Evolutionary conservation across 2,888 invertebrate species (phyloP), one percentile per base, ranked within the genome.

Genomic region (Stratiomys singularior): DNA sequence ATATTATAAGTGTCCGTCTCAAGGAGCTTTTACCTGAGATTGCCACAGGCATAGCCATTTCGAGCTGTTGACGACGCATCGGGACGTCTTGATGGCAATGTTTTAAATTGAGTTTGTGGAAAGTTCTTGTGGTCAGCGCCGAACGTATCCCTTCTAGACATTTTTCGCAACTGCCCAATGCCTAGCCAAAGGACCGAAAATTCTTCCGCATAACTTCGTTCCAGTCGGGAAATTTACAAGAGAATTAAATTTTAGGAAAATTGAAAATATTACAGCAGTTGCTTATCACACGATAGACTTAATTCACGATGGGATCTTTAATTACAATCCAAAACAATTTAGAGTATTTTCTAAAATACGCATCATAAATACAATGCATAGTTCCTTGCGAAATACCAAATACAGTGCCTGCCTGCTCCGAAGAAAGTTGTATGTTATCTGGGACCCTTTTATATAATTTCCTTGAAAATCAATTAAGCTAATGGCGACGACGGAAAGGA

Each of bases 391-490:
- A 52, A 52, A 52, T 37, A 9, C 37, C 37, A 37, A 37, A 9
- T 9, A 37, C 37, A 9, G 5, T 37, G 5, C 37, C 37, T 3
- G 37, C 37, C 37, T 37, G 37, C 9, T 3, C 37, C 52, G 7
- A 18, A 52, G 52, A 52, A 18, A 52, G 37, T 37, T 37, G 37
- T 37, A 37, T 37, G 37, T 37, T 37, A 37, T 37, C 37, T 37
- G 37, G 37, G 37, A 37, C 37, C 37, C 37, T 37, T 37, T 37
- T 71, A 46, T 71, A 76, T 76, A 77, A 79, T 78, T 76, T 76
- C 56, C 79, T 71, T 52, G 52, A 71, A 79, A 77, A 77, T 79
- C 79, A 79, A 79, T 79, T 79, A 79, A 79, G 76, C 79, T 77
- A 79, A 79, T 79, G 77, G 77, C 67, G 52, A 77, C 67, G 52